Base-by-base conservation (phyloP, 2,888 invertebrate genomes). In the Limnephilus rhombicus region DNA sequence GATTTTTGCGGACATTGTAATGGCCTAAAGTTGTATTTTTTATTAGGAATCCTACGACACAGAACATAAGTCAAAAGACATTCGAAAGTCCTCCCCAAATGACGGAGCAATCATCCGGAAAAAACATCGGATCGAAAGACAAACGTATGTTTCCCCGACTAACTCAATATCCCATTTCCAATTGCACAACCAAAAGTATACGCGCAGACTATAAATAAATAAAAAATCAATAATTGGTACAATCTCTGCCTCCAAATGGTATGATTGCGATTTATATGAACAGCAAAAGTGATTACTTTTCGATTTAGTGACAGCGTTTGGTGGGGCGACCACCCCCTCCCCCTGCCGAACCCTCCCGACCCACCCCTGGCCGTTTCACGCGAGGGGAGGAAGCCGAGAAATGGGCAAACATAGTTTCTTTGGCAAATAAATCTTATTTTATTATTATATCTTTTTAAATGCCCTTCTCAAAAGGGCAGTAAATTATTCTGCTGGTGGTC, bases 271-370 rank as follows among this genome's bases (percentile, higher is more conserved):
- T 91, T 93, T 92, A 90, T 80, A 80, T 89, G 90, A 93, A 93
- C 90, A 90, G 91, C 90, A 93, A 93, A 93, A 93, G 92, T 90
- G 93, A 93, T 93, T 93, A 93, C 93, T 81, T 93, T 92, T 93
- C 93, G 92, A 93, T 93, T 93, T 93, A 88, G 91, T 91, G 88
- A 80, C 88, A 91, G 85, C 86, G 87, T 85, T 91, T 87, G 91
- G 81, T 87, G 91, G 91, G 91, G 91, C 29, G 53, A 24, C 53
- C 53, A 18, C 53, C 18, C 5, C 5, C 18, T 68, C 24, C 37
- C 4, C 53, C 53, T 5, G 24, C 13, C 53, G 1, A 1, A 5
- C 53, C 68, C 4, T 3, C 24, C 24, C 24, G 24, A 24, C 24
- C n/a, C 7, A 4, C 68, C 68, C 68, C 68, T 18, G 68, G 9